Evolutionary conservation across 2,797 vertebrate species (phyloP).

Genomic region (Tadarida brasiliensis): DNA sequence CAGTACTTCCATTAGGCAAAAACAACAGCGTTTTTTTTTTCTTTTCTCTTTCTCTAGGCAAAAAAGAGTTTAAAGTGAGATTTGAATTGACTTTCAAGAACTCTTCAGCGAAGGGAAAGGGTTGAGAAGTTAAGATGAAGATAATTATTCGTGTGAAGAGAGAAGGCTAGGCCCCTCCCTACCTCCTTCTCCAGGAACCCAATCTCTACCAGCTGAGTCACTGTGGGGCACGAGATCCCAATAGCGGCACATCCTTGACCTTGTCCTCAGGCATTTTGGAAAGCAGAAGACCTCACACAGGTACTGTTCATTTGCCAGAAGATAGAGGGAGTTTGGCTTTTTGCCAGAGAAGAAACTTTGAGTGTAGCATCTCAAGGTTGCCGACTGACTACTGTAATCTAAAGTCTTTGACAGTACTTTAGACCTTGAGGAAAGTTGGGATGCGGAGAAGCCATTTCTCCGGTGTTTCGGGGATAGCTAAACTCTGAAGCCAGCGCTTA

Average conservation of each 20-base stretch:
- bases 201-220: not conserved
- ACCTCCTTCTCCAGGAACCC: not conserved
- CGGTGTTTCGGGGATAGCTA: not conserved
- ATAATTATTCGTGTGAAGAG: not conserved
- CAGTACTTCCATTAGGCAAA: constrained; percentile 61
- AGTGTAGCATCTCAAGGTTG: constrained; percentile 51
- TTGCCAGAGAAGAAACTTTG: constrained; percentile 57
- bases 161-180: not conserved
- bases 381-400: not conserved
- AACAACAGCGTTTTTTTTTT: not conserved
- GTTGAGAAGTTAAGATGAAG: not conserved
- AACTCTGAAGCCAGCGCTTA: not conserved
- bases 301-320: not conserved
- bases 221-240: not conserved
- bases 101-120: not conserved
- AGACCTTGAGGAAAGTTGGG: not conserved
- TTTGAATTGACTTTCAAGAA: constrained; percentile 65
- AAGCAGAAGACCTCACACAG: constrained; percentile 43
- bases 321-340: constrained; percentile 50
- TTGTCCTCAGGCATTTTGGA: constrained; percentile 28
- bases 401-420: constrained; percentile 42
- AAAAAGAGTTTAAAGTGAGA: constrained; percentile 58
- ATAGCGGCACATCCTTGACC: not conserved
- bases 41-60: not conserved
- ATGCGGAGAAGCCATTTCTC: not conserved